Evolutionary conservation across 1,140 invertebrate genomes (phyloP), one percentile per base, ranked within the genome.

Genomic region (Helicoverpa zea): DNA sequence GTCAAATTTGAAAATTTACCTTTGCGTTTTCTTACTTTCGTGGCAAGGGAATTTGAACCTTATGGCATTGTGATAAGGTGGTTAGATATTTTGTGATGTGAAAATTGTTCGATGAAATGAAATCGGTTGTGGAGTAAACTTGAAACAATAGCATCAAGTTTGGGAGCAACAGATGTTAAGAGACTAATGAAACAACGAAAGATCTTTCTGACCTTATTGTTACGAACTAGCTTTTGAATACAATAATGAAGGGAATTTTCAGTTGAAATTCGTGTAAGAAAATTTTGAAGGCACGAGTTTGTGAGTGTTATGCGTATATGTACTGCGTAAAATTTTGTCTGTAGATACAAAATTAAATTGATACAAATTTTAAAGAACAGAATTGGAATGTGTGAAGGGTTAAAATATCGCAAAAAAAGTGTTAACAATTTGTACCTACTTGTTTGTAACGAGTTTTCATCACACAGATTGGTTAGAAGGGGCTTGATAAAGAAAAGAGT

Each of bases 141-240:
- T 83, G 78, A 86, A 86, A 85, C 80, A 86, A 87, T 61, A 81
- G 84, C 83, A 83, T 81, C 73, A 75, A 86, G 81, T 87, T 85
- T 81, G 52, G 76, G 81, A 86, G 83, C 84, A 87, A 84, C 86
- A 87, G 86, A 87, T 87, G 86, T 80, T 84, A 78, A 54, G 84
- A 81, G 83, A 78, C 81, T 85, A 85, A 85, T 85, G 82, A 87
- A 86, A 84, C 80, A 83, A 83, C 68, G 51, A 78, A 81, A 73
- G 79, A 51, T 75, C 43, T 49, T 12, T 23, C 16, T 49, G 56
- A 23, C 73, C 54, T 61, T 61, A 56, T 61, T 61, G 73, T 61
- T 75, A n/a, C 1, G 23, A 61, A 35, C 54, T 59, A 59, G 56
- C 23, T 58, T 58, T 58, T 58, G 56, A 58, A 58, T 58, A 58